Conservation (phyloP, 92 coral and sea anemone genomes). For the Meandrina meandrites region DNA sequence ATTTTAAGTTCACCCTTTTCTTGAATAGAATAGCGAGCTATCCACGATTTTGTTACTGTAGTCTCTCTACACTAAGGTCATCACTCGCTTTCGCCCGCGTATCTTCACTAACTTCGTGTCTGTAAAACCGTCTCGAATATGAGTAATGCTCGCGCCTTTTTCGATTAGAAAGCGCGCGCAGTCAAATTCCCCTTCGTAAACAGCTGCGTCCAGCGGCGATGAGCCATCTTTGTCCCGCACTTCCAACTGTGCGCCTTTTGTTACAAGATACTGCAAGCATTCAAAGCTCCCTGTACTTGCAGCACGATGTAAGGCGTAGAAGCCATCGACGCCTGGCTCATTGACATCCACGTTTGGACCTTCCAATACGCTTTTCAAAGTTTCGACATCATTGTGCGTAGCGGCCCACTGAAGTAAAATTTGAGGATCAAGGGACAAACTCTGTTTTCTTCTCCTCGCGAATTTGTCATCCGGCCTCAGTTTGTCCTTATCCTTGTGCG, state of each 20-base stretch:
- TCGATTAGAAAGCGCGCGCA: conserved; percentile 83
- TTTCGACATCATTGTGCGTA: conserved; percentile 79
- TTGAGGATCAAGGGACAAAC: conserved; percentile 87
- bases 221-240: conserved; percentile 80
- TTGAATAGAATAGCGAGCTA: too few relatives aligned
- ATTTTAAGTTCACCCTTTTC: not conserved
- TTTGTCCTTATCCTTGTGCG: conserved; percentile 7
- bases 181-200: conserved; percentile 93
- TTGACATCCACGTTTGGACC: conserved; percentile 66
- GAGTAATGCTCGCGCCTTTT: conserved; percentile 81
- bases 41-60: not conserved
- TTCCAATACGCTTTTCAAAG: conserved; percentile 63
- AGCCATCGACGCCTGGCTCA: conserved; percentile 78
- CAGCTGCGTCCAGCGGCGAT: conserved; percentile 91
- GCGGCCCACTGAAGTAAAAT: conserved; percentile 93
- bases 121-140: conserved; percentile 82
- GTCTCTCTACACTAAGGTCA: conserved; percentile 1
- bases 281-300: conserved; percentile 89
- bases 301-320: conserved; percentile 83
- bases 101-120: conserved; percentile 45
- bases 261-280: conserved; percentile 77
- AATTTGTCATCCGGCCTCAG: conserved; percentile 18
- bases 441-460: conserved; percentile 63
- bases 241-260: conserved; percentile 82
- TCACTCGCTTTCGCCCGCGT: conserved; percentile 10